Evolutionary conservation across 2,797 vertebrate species (phyloP), one percentile per base, ranked within the genome.

Genomic region (Karalla daura): DNA sequence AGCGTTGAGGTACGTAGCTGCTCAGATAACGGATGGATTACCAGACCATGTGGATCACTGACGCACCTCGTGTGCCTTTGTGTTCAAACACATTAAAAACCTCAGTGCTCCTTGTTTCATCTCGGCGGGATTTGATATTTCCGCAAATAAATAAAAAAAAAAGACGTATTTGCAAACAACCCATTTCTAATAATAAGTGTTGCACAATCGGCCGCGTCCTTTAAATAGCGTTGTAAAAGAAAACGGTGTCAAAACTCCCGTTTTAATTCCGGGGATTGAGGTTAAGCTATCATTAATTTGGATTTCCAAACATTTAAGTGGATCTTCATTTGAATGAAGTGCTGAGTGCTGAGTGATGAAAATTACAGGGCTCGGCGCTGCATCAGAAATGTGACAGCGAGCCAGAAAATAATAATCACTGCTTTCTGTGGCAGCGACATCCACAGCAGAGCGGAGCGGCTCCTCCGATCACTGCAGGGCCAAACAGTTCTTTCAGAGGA

Each of bases 271-370:
- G 59, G 66, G 74, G 73, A 84, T 77, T 78, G 79, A 85, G 82
- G 86, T 89, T 85, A 88, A 86, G 80, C 74, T 76, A 80, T 88
- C 85, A 83, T 87, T 89, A 81, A 89, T 83, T 81, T 82, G 82
- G 67, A 81, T 71, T 81, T 83, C 59, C 63, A 85, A 84, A 80
- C 68, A 80, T 61, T n/a, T 59, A 70, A 87, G 70, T 76, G 80
- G 74, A 63, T 86, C 74, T 78, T 77, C 58, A 64, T 86, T 65
- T 82, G 81, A 83, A 84, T 83, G 74, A 79, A 80, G 76, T 66
- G 67, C 63, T n/a, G n/a, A 13, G 46, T 32, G 70, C 75, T 62
- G 78, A 78, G 71, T 80, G 80, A 81, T 63, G 78, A 23, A 80
- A 86, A 87, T 87, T 79, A 87, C 7, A 73, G 76, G 53, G 75